Conservation (phyloP, 1,140 invertebrate genomes). For the Pseudomyrmex sp. region DNA sequence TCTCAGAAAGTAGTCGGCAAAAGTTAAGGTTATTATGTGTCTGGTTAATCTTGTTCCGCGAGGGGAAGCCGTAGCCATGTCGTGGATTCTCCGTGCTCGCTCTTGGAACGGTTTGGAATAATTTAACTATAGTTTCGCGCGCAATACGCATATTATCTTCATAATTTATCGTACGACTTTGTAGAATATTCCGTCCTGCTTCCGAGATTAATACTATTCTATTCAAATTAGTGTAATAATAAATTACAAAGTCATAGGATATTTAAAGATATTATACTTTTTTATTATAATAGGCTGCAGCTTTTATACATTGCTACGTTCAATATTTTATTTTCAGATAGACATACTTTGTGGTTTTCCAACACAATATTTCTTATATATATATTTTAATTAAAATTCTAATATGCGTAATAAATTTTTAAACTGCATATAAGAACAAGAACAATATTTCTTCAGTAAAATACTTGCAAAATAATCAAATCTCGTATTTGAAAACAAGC, state of each 20-base stretch:
- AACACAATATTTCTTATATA: neutral
- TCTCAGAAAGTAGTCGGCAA: constrained; percentile 16
- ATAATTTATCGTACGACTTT: constrained; percentile 20
- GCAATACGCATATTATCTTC: constrained; percentile 8
- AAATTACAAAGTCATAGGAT: neutral
- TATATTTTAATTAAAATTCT: no score
- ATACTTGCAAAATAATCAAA: neutral
- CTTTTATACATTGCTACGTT: no score
- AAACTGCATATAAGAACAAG: neutral
- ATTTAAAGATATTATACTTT: no score
- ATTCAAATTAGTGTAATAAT: constrained; percentile 6
- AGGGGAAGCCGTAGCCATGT: constrained; percentile 11
- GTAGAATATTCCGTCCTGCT: neutral
- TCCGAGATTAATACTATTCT: constrained; percentile 11
- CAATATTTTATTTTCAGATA: no score
- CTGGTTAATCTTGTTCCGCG: constrained; percentile 48
- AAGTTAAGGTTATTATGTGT: constrained; percentile 53
- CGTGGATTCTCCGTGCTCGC: neutral
- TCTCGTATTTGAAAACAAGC: neutral
- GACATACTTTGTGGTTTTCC: no score
- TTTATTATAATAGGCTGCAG: no score
- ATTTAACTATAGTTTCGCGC: constrained; percentile 11
- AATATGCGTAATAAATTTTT: neutral
- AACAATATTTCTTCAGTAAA: neutral
- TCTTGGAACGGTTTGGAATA: constrained; percentile 20